A percentile compares a stretch with the other conserved stretches of the same genome.
Conservation (phyloP, 2,113 vertebrate species). For the Heterotis niloticus region DNA sequence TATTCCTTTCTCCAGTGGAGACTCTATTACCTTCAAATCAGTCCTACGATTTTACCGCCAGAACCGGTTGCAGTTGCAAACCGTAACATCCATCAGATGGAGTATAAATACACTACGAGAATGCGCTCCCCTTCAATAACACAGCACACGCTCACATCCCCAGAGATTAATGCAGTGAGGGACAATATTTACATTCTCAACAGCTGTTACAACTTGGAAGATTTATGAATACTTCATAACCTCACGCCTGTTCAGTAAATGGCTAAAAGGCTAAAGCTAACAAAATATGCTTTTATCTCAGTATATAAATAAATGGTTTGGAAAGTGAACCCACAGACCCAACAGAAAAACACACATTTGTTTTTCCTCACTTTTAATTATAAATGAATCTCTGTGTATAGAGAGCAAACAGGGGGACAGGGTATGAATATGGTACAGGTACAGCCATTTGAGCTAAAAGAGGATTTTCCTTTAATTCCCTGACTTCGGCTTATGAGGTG, state of each 20-base stretch:
- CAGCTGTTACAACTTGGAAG: slow-evolving; percentile 14
- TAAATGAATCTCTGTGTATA: too few species aligned
- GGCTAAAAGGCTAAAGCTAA: slow-evolving; percentile 13
- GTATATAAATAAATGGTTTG: not conserved
- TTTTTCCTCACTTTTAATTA: too few species aligned
- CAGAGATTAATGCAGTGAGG: slow-evolving; percentile 9
- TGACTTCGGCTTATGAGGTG: too few species aligned
- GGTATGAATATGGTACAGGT: too few species aligned
- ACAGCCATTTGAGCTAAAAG: too few species aligned
- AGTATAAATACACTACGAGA: not conserved
- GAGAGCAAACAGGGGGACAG: too few species aligned
- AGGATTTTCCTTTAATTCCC: too few species aligned
- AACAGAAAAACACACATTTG: not conserved
- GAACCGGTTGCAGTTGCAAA: slow-evolving; percentile 19
- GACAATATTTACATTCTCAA: slow-evolving; percentile 17
- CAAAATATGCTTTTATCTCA: not conserved
- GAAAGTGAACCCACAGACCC: not conserved
- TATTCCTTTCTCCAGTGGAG: not conserved
- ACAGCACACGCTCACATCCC: not conserved
- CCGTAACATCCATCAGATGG: not conserved
- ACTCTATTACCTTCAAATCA: slow-evolving; percentile 28
- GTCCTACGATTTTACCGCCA: not conserved
- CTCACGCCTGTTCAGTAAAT: slow-evolving; percentile 13
- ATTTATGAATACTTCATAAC: slow-evolving; percentile 26
- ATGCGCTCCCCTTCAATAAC: slow-evolving; percentile 1